Base-by-base conservation (phyloP, 1,140 invertebrate genomes). In the Proales similis region DNA sequence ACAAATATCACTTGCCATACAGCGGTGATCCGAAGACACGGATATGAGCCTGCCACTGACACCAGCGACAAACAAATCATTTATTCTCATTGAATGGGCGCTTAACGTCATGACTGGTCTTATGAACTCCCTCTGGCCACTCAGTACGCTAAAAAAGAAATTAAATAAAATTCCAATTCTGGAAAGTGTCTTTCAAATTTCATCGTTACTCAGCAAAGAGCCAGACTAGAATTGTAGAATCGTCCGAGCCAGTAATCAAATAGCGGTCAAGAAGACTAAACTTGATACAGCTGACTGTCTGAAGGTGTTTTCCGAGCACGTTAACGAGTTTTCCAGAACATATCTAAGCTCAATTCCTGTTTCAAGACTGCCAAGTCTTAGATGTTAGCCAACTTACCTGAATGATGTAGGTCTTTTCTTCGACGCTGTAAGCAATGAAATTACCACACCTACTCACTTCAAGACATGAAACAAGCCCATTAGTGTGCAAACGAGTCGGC, bases 21-120 rank as follows among this genome's bases (percentile, higher is more conserved):
- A 57, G 45, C 36, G 29, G 39, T 57, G 51, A 42, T 57, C 51
- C 17, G 36, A n/a, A 9, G 51, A 57, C 20, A 29, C 51, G 17
- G 51, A 57, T 29, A 57, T 20, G 27, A 57, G 26, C 45, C 51
- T 24, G 30, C 30, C 38, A 57, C 51, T 57, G 4, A 42, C 45
- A 22, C 36, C 36, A 0, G 51, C 39, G 27, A 57, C 27, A 27
- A 22, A 57, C 33, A 57, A 26, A 42, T 57, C 51, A 24, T 57
- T 57, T 42, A 57, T 57, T 57, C 22, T 57, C 51, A 57, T 42
- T 57, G 51, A 57, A 42, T 57, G 51, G 22, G 39, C 45, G 32
- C 45, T 57, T 42, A 36, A 57, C 20, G 51, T 57, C 19, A 24
- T n/a, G 2, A 57, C 17, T 14, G 51, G 51, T 12, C 45, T 57